Percentiles rank a stretch among this genome's conserved stretches.
Evolutionary conservation across 2,797 vertebrate genomes (phyloP).

Genomic region (Pterois miles): DNA sequence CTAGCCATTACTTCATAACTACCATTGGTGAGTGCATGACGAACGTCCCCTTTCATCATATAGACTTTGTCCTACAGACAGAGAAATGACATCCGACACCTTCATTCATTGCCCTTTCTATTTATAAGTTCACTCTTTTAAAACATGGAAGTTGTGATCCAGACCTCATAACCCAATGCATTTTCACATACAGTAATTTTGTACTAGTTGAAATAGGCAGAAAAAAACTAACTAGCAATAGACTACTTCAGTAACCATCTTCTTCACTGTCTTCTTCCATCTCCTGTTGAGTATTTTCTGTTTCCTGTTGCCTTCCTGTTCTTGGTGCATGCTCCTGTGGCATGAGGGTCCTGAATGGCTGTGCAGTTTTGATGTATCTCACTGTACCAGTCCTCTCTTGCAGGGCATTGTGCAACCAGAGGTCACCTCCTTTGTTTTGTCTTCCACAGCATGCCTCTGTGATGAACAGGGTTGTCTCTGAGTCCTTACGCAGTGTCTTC

Average conservation of each 20-base stretch:
- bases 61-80: slow-evolving; percentile 21
- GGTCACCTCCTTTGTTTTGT: slow-evolving; percentile 63
- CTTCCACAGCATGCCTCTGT: slow-evolving; percentile 73
- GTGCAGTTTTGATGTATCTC: slow-evolving; percentile 61
- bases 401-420: slow-evolving; percentile 68
- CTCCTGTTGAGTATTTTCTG: slow-evolving; percentile 62
- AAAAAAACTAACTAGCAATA: background rate
- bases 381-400: slow-evolving; percentile 63
- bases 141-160: slow-evolving; percentile 4
- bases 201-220: background rate
- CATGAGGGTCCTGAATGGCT: slow-evolving; percentile 79
- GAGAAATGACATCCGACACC: slow-evolving; percentile 20
- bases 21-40: background rate
- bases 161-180: background rate
- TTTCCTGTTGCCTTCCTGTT: slow-evolving; percentile 56
- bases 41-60: background rate
- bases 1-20: background rate
- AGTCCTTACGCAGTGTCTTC: slow-evolving; percentile 38
- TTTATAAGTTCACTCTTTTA: background rate
- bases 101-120: slow-evolving; percentile 4
- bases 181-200: background rate
- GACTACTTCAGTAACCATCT: slow-evolving; percentile 25
- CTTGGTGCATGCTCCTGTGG: slow-evolving; percentile 83
- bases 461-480: slow-evolving; percentile 51
- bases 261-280: slow-evolving; percentile 73